A percentile compares a stretch with the other conserved stretches of the same genome.
Evolutionary conservation across 2,797 vertebrate genomes (phyloP).

Genomic region (Vipera latastei): DNA sequence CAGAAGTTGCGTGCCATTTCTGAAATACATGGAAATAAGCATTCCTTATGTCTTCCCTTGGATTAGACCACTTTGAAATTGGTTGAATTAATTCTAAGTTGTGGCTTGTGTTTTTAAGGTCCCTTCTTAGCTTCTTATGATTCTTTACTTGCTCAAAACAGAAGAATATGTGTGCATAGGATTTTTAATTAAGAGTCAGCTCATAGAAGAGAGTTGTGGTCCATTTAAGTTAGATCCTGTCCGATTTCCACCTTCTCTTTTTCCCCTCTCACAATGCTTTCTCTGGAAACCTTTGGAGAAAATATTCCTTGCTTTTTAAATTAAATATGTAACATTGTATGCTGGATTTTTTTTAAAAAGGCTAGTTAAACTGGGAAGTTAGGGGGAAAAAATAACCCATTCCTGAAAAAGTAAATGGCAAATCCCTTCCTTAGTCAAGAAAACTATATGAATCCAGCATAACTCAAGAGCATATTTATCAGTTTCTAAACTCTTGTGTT

Average conservation of each 20-base stretch:
- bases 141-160: not conserved
- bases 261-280: not conserved
- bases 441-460: not conserved
- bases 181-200: slow-evolving; percentile 5
- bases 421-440: not conserved
- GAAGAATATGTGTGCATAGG: not conserved
- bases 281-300: not conserved
- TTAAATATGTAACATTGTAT: not conserved
- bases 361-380: not conserved
- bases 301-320: not conserved
- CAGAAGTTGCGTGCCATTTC: not conserved
- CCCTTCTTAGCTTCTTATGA: not conserved
- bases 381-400: not conserved
- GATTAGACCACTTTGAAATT: not conserved
- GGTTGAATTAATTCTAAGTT: not conserved
- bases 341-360: not conserved
- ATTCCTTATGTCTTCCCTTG: not conserved
- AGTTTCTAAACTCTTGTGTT: not conserved
- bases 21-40: not conserved
- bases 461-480: not conserved
- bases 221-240: not conserved
- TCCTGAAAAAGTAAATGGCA: not conserved
- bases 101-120: not conserved
- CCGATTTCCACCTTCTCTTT: not conserved
- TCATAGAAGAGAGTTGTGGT: slow-evolving; percentile 4